Evolutionary conservation across 2,888 invertebrate species (phyloP).

Genomic region (Lasioglossum leucozonium): DNA sequence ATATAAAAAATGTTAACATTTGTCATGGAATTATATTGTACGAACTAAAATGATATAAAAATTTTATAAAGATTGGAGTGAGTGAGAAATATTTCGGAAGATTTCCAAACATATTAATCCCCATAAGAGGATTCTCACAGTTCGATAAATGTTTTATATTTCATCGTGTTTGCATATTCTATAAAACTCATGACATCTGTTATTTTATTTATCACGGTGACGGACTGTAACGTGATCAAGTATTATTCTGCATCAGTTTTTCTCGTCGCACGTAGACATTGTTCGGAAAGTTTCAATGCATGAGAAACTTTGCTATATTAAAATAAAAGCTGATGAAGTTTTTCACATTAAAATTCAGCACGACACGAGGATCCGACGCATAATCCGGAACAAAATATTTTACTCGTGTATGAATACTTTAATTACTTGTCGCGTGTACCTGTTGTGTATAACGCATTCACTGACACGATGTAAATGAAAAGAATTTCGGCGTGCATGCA

Average conservation of each 20-base stretch:
- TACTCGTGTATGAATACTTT: conserved; percentile 18
- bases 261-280: background rate
- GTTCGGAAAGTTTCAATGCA: conserved; percentile 1
- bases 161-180: background rate
- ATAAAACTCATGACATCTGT: background rate
- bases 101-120: background rate
- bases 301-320: conserved; percentile 6
- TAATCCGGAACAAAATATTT: conserved; percentile 11
- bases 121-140: background rate
- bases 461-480: background rate
- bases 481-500: background rate
- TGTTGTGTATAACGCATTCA: background rate
- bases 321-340: conserved; percentile 19
- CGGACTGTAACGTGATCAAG: background rate
- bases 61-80: background rate
- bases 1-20: background rate
- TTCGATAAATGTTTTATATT: background rate
- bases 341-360: conserved; percentile 15
- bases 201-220: background rate
- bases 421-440: conserved; percentile 9
- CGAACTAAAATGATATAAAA: background rate
- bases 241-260: background rate
- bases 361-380: background rate
- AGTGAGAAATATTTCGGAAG: background rate
- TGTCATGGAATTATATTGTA: background rate